Percentiles rank a stretch among this genome's conserved stretches.
These are phyloP conservation scores for Steinernema feltiae DNA, from an alignment of 1,140 invertebrate genomes.

Conservation along the genomic window DNA sequence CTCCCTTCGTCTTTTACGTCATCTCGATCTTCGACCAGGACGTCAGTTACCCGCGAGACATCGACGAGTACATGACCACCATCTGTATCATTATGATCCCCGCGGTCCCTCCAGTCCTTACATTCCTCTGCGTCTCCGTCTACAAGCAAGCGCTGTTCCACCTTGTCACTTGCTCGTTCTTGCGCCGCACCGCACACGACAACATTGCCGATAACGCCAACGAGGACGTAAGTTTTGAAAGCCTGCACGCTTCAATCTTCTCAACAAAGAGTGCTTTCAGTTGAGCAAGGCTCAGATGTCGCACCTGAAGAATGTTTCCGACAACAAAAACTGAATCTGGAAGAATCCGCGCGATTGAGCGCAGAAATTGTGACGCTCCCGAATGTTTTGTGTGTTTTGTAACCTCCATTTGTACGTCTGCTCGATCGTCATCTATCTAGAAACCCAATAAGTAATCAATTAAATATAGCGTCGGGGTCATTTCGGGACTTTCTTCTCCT, in stretches of 20 bases:
- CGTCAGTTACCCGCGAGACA: neutral
- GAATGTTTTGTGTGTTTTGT: no score
- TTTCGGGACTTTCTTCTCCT: no score
- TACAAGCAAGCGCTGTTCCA: neutral
- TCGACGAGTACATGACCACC: constrained; percentile 5
- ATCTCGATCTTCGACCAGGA: neutral
- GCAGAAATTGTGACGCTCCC: no score
- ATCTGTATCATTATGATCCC: constrained; percentile 11
- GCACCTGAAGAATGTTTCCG: neutral
- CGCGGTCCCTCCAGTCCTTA: neutral
- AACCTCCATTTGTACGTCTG: no score
- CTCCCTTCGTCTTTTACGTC: neutral
- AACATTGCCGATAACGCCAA: constrained; percentile 3
- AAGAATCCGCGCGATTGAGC: no score
- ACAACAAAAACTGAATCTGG: neutral
- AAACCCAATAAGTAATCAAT: no score
- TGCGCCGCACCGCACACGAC: neutral
- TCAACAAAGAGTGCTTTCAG: neutral
- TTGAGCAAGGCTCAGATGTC: constrained; percentile 5
- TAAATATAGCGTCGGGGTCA: no score
- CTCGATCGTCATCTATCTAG: no score
- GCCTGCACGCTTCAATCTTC: no score
- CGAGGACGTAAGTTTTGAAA: neutral
- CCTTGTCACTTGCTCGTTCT: neutral
- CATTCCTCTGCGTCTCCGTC: neutral